Evolutionary conservation across 2,113 vertebrate genomes (phyloP), one percentile per base, ranked within the genome.

Genomic region (Isichthys henryi): DNA sequence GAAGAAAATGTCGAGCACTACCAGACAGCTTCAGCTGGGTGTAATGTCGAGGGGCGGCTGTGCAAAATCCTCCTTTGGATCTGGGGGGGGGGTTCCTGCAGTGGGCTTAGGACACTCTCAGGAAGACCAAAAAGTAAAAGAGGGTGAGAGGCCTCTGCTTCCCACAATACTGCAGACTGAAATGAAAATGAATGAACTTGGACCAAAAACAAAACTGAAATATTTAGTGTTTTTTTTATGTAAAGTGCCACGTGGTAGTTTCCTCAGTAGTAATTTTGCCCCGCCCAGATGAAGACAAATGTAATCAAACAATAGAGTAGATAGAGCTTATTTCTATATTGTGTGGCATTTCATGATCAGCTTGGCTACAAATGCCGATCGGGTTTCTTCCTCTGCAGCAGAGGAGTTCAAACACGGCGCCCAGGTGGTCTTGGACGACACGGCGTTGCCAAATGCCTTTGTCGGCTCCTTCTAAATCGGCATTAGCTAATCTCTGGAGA

Each of bases 401-500:
- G 43, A 85, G 74, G 58, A 89, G 56, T 70, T 83, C 90, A 91
- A 88, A 90, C 83, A 35, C 88, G 82, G 66, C 74, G 15, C 43
- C 21, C 35, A 70, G 31, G 15, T 53, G 15, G 62, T 70, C 56
- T 77, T 21, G 50, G 53, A 46, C 11, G 77, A 89, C 43, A 45
- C 6, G 19, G n/a, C 23, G 23, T 48, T 87, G 11, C 39, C 3
- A 53, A 87, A 31, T 21, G 48, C 58, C 83, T 62, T 27, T 31
- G 8, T 3, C 15, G 45, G 58, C 56, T 49, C 43, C 39, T 86
- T 86, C 87, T 52, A 70, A 53, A 11, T 80, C 21, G 1, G 52
- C 80, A 77, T 62, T 52, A 39, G 82, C 88, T 89, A 74, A 90
- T 92, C 86, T 58, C 87, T 89, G 90, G 87, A 92, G 88, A 88